A percentile compares a stretch with the other conserved stretches of the same genome.
Evolutionary conservation across 2,113 vertebrate species (phyloP).

Genomic region (Thalassarche chlororhynchos): DNA sequence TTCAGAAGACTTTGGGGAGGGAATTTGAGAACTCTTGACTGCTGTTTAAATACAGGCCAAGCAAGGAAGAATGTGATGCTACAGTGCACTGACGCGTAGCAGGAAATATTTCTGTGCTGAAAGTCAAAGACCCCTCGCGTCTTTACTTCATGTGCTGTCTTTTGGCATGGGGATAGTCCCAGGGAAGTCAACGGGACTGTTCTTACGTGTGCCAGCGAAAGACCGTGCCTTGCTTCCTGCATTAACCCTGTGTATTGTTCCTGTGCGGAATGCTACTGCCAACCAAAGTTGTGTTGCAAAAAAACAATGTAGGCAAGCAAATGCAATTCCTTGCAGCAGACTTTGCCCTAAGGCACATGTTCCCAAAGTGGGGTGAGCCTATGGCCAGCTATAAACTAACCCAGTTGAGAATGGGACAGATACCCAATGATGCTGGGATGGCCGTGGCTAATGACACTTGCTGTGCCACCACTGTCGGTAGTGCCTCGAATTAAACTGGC

Average conservation of each 20-base stretch:
- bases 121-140: background rate
- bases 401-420: too few species aligned
- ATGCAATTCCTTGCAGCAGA: background rate
- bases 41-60: background rate
- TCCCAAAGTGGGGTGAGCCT: background rate
- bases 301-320: background rate
- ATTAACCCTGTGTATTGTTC: background rate
- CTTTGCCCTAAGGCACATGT: background rate
- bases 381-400: background rate
- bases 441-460: accelerated
- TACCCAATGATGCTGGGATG: background rate
- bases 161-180: background rate
- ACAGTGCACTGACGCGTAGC: background rate
- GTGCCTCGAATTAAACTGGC: background rate
- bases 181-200: background rate
- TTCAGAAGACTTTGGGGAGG: background rate
- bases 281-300: too few species aligned
- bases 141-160: background rate
- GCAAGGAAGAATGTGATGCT: background rate
- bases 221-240: background rate
- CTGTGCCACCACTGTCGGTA: accelerated
- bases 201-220: accelerated
- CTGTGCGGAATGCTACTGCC: background rate
- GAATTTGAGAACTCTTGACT: background rate
- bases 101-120: background rate